phyloP scores from a whole-genome alignment of 1,140 invertebrate species.

The Drosophila lacertosa region DNA sequence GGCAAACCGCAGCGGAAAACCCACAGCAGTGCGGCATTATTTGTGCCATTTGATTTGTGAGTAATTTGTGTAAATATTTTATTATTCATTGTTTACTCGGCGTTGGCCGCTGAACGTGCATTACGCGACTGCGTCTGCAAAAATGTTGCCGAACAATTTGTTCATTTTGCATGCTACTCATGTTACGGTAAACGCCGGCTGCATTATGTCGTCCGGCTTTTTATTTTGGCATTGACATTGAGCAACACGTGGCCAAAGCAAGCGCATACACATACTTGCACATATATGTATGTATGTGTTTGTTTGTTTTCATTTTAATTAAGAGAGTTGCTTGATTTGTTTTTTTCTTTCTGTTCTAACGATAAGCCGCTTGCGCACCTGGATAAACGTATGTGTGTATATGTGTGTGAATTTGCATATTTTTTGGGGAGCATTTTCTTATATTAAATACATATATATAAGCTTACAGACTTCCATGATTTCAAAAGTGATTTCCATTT shows the following conservation, averaged over 20 bases:
- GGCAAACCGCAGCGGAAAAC: not conserved
- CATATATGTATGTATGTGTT: not conserved
- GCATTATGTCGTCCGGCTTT: not conserved
- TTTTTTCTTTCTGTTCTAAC: not conserved
- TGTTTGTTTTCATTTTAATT: slow-evolving; percentile 1
- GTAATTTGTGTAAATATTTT: slow-evolving; percentile 9
- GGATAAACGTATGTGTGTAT: not conserved
- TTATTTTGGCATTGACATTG: slow-evolving; percentile 23
- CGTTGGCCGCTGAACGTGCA: not conserved
- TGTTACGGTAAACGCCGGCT: not conserved
- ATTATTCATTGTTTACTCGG: slow-evolving; percentile 2
- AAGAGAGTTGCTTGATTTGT: not conserved
- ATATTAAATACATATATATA: not conserved
- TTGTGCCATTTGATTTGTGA: slow-evolving; percentile 15
- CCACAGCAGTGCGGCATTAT: not conserved
- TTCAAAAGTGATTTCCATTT: not conserved
- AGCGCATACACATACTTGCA: not conserved
- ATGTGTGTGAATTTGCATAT: not conserved
- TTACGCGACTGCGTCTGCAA: not conserved
- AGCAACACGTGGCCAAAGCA: not conserved
- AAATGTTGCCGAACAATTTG: not conserved
- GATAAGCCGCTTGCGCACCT: slow-evolving; percentile 26
- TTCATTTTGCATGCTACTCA: not conserved
- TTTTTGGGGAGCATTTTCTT: not conserved
- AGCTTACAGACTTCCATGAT: too few relatives aligned